Base-by-base conservation (phyloP, 1,140 invertebrate species). In the Vanessa atalanta region DNA sequence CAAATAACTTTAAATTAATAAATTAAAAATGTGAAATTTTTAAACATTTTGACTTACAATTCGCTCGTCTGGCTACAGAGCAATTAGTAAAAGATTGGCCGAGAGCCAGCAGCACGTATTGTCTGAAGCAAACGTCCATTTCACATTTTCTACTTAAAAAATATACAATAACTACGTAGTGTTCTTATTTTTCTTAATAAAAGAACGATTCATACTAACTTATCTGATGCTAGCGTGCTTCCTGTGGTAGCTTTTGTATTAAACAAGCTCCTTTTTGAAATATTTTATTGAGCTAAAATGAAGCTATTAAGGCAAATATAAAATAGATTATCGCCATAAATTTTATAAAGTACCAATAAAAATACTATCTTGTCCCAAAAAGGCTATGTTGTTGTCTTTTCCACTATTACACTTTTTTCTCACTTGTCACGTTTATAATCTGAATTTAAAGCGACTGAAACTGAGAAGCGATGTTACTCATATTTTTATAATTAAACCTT, bases 81-180 rank as follows among this genome's bases (percentile, higher is more conserved):
- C 57, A 61, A 61, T 61, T 61, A 61, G 57, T 61, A 61, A 37
- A 61, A 61, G 57, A 61, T 61, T 61, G 57, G 57, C 57, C 26
- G 12, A 6, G 57, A 61, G 57, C 57, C 57, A 61, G 31, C 23
- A 23, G 20, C 57, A 37, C 63, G 63, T 65, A 65, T 65, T 65
- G 63, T 65, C 63, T 65, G 63, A 65, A 48, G 47, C 63, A 65
- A 65, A 65, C 47, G 63, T 48, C 15, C 63, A 65, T 48, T 65
- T 65, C 47, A 48, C 63, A 14, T 65, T 65, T 65, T 65, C 23
- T 61, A 15, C 13, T 61, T 37, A 31, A 61, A 61, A 61, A 61
- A 61, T 26, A 60, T 15, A 61, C 31, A 61, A 61, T 57, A 61
- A 61, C 57, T 37, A 37, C 11, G 15, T 15, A 37, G 7, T 14